A percentile compares a stretch with the other conserved stretches of the same genome.
Conservation (phyloP, 2,888 invertebrate species). For the Apocheima hispidaria region DNA sequence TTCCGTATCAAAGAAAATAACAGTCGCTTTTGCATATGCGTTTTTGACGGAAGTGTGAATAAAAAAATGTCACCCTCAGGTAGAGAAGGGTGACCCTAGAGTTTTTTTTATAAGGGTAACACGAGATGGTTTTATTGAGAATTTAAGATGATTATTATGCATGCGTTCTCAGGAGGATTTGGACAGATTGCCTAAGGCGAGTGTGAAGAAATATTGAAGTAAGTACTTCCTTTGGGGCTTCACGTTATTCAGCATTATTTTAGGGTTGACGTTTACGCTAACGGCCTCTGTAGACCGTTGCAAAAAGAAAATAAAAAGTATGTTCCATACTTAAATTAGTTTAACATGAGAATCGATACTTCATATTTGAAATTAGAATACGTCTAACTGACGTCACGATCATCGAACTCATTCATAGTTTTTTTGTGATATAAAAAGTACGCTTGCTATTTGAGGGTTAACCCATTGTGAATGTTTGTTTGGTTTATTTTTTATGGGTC, state of each 20-base stretch:
- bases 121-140: slow-evolving; percentile 71
- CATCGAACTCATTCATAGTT: slow-evolving; percentile 47
- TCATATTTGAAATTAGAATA: slow-evolving; percentile 29
- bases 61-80: slow-evolving; percentile 84
- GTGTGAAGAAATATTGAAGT: slow-evolving; percentile 60
- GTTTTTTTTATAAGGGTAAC: slow-evolving; percentile 73
- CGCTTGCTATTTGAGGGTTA: slow-evolving; percentile 66
- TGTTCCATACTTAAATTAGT: background rate
- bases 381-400: slow-evolving; percentile 14
- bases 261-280: slow-evolving; percentile 61
- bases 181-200: slow-evolving; percentile 69
- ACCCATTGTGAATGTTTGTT: slow-evolving; percentile 72
- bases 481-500: slow-evolving; percentile 77
- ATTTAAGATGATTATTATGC: slow-evolving; percentile 81
- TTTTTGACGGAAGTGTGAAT: slow-evolving; percentile 84
- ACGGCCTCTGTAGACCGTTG: slow-evolving; percentile 3
- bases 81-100: slow-evolving; percentile 75
- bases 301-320: background rate
- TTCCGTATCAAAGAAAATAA: slow-evolving; percentile 85
- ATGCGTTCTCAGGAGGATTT: slow-evolving; percentile 85
- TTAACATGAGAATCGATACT: slow-evolving; percentile 33
- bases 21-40: slow-evolving; percentile 83
- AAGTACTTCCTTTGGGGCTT: slow-evolving; percentile 69
- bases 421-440: slow-evolving; percentile 53
- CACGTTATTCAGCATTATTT: slow-evolving; percentile 52